phyloP scores from a whole-genome alignment of 2,113 vertebrate species.

The Microtus ochrogaster region DNA sequence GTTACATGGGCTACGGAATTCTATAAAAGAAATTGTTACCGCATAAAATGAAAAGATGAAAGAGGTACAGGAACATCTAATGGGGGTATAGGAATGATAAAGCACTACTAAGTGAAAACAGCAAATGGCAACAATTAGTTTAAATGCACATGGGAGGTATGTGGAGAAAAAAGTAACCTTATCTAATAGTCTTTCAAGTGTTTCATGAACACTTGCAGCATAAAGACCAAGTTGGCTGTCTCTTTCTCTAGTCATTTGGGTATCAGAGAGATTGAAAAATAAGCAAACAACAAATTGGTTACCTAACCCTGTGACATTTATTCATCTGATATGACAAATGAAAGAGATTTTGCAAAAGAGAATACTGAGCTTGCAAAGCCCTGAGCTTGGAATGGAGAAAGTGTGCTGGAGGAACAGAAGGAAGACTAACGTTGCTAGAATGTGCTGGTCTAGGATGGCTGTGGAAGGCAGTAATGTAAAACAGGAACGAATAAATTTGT shows the following conservation, averaged over 20 bases:
- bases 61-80: background rate
- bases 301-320: background rate
- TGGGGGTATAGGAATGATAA: background rate
- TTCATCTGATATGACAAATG: background rate
- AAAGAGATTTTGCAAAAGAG: background rate
- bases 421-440: background rate
- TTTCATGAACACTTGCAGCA: background rate
- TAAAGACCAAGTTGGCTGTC: background rate
- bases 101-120: background rate
- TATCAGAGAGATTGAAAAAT: background rate
- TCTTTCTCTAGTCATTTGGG: background rate
- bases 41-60: conserved; percentile 16
- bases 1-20: background rate
- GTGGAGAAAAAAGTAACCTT: background rate
- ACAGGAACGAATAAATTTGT: background rate
- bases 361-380: background rate
- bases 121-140: background rate
- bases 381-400: too few relatives aligned
- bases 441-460: background rate
- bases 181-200: background rate
- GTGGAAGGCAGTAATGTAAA: background rate
- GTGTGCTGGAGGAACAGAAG: background rate
- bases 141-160: background rate
- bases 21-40: background rate
- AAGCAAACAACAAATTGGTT: background rate